Evolutionary conservation across 2,888 invertebrate genomes (phyloP).

Genomic region (Hypomecis atomaria): DNA sequence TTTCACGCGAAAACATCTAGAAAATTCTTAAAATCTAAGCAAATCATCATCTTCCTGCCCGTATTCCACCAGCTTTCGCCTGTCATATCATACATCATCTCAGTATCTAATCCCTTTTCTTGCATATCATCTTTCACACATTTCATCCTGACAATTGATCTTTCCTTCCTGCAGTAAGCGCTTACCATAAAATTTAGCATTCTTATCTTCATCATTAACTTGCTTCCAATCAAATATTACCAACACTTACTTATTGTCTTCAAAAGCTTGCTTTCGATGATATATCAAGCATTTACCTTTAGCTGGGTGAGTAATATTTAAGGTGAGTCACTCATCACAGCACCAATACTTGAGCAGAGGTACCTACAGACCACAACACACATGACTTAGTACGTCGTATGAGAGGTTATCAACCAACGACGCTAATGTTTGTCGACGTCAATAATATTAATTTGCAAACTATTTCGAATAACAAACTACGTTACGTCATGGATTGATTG

Average conservation of each 20-base stretch:
- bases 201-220: too few species aligned
- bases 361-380: background rate
- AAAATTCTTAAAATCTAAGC: too few species aligned
- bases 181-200: too few species aligned
- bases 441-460: constrained; percentile 2
- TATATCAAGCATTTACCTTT: background rate
- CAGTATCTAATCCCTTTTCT: too few species aligned
- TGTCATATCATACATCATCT: too few species aligned
- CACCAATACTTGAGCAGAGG: constrained; percentile 7
- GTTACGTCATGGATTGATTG: constrained; percentile 10
- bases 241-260: background rate
- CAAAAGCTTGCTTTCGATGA: background rate
- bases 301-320: constrained; percentile 11
- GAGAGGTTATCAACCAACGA: constrained; percentile 15
- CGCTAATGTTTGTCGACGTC: constrained; percentile 11
- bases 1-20: too few species aligned
- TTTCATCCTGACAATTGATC: too few species aligned
- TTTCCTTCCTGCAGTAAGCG: too few species aligned
- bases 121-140: too few species aligned
- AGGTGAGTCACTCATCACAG: constrained; percentile 15
- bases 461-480: constrained; percentile 9
- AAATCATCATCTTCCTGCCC: too few species aligned
- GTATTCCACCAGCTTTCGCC: too few species aligned
- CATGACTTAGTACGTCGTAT: constrained; percentile 6
- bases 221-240: too few species aligned